phyloP scores from a whole-genome alignment of 1,140 invertebrate species.

The Aphidius gifuensis region DNA sequence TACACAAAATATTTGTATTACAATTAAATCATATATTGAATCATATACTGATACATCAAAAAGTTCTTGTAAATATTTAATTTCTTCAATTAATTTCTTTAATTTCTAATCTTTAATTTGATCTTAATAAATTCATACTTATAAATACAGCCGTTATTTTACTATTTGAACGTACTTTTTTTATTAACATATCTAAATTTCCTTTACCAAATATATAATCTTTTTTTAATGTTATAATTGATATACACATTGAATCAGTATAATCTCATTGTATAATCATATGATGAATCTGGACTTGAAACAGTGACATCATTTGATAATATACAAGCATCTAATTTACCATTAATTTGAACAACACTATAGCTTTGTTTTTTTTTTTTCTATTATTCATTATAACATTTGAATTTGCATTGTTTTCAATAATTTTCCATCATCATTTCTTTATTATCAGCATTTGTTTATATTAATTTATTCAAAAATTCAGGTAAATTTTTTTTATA shows the following conservation, averaged over 20 bases:
- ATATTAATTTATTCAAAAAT: no score
- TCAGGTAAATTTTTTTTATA: no score
- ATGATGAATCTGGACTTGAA: constrained; percentile 60
- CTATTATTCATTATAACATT: no score
- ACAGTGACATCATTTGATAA: no score
- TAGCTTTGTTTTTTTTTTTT: no score
- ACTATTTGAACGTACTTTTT: constrained; percentile 37
- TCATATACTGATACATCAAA: constrained; percentile 73
- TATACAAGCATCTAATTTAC: no score
- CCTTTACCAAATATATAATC: constrained; percentile 68
- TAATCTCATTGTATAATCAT: constrained; percentile 76
- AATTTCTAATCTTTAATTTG: constrained; percentile 54
- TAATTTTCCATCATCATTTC: no score
- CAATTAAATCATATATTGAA: constrained; percentile 77
- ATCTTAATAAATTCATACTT: constrained; percentile 66
- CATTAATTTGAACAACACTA: no score
- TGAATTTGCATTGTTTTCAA: no score
- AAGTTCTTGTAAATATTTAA: constrained; percentile 61
- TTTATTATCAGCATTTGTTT: no score
- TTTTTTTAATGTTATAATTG: constrained; percentile 59
- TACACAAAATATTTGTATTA: constrained; percentile 80
- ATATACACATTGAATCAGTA: constrained; percentile 58
- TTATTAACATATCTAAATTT: constrained; percentile 61
- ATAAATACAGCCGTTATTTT: constrained; percentile 71
- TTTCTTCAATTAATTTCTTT: no score